Conservation (phyloP, 2,797 vertebrate species). For the Anabas testudineus region DNA sequence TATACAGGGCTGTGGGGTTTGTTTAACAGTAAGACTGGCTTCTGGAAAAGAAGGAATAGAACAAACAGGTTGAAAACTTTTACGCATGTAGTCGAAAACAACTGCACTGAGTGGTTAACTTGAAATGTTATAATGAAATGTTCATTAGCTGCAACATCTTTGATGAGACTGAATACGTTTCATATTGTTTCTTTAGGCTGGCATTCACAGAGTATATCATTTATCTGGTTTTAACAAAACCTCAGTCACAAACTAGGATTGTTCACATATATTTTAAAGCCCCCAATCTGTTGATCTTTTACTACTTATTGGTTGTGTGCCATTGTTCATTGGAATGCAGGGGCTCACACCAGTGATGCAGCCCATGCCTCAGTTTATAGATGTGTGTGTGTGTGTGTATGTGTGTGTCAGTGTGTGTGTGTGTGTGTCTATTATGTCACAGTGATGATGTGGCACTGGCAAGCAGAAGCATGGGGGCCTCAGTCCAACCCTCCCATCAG, state of each 20-base stretch:
- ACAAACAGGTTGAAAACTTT: too few relatives aligned
- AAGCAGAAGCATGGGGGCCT: slow-evolving; percentile 50
- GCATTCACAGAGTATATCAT: too few relatives aligned
- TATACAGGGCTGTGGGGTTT: too few relatives aligned
- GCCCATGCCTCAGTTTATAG: background rate
- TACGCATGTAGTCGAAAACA: too few relatives aligned
- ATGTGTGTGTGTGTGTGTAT: slow-evolving; percentile 29
- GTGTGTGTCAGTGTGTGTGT: slow-evolving; percentile 41
- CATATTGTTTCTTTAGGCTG: background rate
- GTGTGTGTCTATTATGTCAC: slow-evolving; percentile 74
- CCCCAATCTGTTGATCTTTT: background rate
- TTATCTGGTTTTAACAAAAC: background rate
- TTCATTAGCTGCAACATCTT: background rate
- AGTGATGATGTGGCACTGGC: slow-evolving; percentile 73
- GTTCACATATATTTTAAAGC: background rate
- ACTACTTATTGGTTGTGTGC: slow-evolving; percentile 16
- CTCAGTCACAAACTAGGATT: background rate
- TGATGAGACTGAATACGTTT: background rate
- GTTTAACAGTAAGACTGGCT: too few relatives aligned
- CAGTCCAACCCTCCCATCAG: slow-evolving; percentile 31
- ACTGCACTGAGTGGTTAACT: too few relatives aligned
- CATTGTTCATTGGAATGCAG: slow-evolving; percentile 58
- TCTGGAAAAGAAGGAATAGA: too few relatives aligned
- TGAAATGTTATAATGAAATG: too few relatives aligned
- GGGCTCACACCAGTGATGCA: slow-evolving; percentile 25